Conservation (phyloP, 1,140 invertebrate species). For the Solen grandis region DNA sequence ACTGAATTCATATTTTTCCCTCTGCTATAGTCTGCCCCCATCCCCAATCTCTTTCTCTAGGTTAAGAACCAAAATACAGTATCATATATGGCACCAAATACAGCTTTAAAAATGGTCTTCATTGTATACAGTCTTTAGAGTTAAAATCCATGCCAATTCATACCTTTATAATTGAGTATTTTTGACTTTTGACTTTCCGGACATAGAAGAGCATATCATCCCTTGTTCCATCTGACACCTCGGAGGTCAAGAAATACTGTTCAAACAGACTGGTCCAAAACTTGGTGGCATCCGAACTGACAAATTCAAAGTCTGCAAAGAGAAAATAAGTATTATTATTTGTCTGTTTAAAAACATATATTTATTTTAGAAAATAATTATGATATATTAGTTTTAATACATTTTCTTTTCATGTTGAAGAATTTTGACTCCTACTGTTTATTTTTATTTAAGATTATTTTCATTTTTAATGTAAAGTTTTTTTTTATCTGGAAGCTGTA, state of each 20-base stretch:
- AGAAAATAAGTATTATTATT: slow-evolving; percentile 4
- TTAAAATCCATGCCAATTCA: no score
- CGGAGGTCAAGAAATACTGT: slow-evolving; percentile 93
- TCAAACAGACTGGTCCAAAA: slow-evolving; percentile 98
- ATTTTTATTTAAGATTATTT: no score
- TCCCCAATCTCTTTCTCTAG: no score
- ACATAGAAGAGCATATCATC: slow-evolving; percentile 98
- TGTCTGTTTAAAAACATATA: neutral
- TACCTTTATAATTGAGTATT: slow-evolving; percentile 24
- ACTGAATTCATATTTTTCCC: no score
- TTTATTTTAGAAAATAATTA: neutral
- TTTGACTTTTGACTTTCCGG: slow-evolving; percentile 87
- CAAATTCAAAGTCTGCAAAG: slow-evolving; percentile 75
- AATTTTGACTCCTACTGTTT: no score
- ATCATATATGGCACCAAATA: no score
- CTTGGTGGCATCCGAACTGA: slow-evolving; percentile 58
- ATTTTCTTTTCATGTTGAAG: neutral
- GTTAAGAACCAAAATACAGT: no score
- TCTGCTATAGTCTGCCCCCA: no score
- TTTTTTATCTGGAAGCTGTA: no score
- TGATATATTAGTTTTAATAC: neutral
- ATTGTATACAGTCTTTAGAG: no score
- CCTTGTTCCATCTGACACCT: slow-evolving; percentile 85
- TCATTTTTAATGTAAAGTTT: no score
- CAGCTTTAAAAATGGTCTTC: no score